Evolutionary conservation across 2,888 invertebrate species (phyloP), one percentile per base, ranked within the genome.

Genomic region (Nasonovia ribisnigri): DNA sequence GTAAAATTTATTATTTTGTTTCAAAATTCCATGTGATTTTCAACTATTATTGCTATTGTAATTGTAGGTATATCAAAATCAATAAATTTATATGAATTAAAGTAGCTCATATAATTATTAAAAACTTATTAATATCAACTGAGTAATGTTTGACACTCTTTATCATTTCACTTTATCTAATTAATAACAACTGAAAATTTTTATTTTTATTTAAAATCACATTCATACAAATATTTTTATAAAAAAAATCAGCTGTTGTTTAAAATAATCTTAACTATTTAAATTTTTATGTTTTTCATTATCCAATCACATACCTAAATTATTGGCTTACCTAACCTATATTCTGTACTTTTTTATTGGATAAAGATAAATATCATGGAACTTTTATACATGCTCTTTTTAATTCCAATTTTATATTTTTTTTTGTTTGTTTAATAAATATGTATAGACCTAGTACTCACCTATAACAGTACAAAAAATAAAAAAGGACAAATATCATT

Each of bases 1-100:
- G 98, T 98, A 95, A 95, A 95, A 57, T 42, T 8, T 6, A 77
- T 77, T 8, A 20, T 77, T 42, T 77, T 77, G 36, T 77, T 36
- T 42, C 42, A 36, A 36, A 77, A 36, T 77, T 77, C 2, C 3
- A 36, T 36, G 36, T 8, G 36, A 77, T 77, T 77, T 77, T 77
- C 20, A 36, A 36, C 36, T 77, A 20, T 20, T 36, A 77, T 36
- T 77, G 77, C 36, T 77, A 77, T 36, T 36, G 8, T 36, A 36
- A 36, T 77, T 20, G 2, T 20, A 36, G 36, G 2, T 20, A 36
- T 36, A 77, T 77, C 8, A 77, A 20, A 77, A 77, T 36, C 3
- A 1, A 36, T n/a, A 16, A 5, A 67, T 67, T 36, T 67, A 2
- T 67, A 67, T 67, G 36, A 36, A 67, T 36, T 26, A 67, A 67